Percentiles rank a stretch among this genome's conserved stretches.
Conservation (phyloP, 1,140 invertebrate genomes). For the Nasonia longicornis region DNA sequence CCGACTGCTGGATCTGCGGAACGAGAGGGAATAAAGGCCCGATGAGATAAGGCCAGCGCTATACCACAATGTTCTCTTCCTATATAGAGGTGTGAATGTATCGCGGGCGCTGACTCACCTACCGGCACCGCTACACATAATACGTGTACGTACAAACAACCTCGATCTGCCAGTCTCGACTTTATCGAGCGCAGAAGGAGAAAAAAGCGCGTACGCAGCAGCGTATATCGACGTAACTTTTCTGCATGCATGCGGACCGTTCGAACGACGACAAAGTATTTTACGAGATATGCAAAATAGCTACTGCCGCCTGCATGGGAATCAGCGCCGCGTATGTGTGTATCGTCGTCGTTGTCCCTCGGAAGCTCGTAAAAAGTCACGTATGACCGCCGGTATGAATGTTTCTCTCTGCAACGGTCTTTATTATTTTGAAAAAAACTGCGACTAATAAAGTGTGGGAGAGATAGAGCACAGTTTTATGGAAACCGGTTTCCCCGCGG, state of each 20-base stretch:
- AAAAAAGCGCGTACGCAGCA: background rate
- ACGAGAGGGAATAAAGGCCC: constrained; percentile 1
- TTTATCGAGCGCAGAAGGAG: constrained; percentile 24
- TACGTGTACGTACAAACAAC: background rate
- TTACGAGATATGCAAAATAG: constrained; percentile 34
- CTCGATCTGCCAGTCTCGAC: constrained; percentile 10
- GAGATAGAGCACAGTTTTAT: background rate
- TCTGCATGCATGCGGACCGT: constrained; percentile 13
- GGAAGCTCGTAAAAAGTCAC: constrained; percentile 35
- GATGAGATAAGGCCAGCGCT: background rate
- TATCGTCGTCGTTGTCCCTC: background rate
- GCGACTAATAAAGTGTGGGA: background rate
- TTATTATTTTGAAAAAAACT: background rate
- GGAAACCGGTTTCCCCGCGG: no score
- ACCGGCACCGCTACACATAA: background rate
- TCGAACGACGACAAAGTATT: constrained; percentile 38
- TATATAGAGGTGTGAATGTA: background rate
- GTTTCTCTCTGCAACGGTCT: background rate
- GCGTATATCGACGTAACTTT: constrained; percentile 30
- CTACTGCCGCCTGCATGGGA: background rate
- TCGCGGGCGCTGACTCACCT: constrained; percentile 12
- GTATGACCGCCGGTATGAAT: constrained; percentile 12
- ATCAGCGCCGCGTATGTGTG: background rate
- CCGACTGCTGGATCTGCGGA: background rate
- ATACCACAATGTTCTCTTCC: constrained; percentile 21